A percentile compares a stretch with the other conserved stretches of the same genome.
These are phyloP conservation scores for Hormiphora californensis DNA, from an alignment of 37 sponge, comb jelly and placozoan species.

Conservation along the genomic window DNA sequence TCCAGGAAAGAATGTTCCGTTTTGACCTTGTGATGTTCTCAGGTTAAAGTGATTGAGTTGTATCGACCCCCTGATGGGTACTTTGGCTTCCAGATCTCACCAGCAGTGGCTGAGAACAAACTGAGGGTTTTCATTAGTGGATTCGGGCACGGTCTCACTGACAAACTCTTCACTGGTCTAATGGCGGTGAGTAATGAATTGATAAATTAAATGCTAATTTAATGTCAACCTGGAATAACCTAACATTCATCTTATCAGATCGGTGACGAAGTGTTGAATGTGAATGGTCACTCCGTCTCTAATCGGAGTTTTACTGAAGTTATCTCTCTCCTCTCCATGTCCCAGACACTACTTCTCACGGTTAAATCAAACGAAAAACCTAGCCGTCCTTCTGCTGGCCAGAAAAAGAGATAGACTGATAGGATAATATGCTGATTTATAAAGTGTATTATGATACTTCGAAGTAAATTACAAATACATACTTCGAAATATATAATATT, in stretches of 20 bases:
- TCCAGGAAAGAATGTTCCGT: too few species aligned
- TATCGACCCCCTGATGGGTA: slow-evolving; percentile 33
- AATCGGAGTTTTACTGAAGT: slow-evolving; percentile 2
- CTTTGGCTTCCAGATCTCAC: slow-evolving; percentile 52
- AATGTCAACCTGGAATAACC: neutral
- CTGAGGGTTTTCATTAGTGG: slow-evolving; percentile 49
- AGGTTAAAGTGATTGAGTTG: slow-evolving; percentile 53
- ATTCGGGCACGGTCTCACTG: slow-evolving; percentile 51
- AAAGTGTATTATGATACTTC: too few species aligned
- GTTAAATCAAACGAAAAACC: neutral
- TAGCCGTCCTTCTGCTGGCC: too few species aligned
- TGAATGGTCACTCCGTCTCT: slow-evolving; percentile 4
- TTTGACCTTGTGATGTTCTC: too few species aligned
- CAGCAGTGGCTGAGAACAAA: slow-evolving; percentile 31
- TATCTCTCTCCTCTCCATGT: slow-evolving; percentile 33
- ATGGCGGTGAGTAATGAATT: slow-evolving; percentile 12
- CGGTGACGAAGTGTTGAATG: slow-evolving; percentile 45
- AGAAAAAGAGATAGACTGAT: too few species aligned
- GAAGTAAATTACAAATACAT: too few species aligned
- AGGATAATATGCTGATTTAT: too few species aligned
- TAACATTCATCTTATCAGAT: neutral
- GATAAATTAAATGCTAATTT: neutral
- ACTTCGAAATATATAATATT: too few species aligned
- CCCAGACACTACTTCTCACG: slow-evolving; percentile 40
- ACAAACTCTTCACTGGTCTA: slow-evolving; percentile 46